Conservation (phyloP, 2,113 vertebrate species). For the Equus quagga region DNA sequence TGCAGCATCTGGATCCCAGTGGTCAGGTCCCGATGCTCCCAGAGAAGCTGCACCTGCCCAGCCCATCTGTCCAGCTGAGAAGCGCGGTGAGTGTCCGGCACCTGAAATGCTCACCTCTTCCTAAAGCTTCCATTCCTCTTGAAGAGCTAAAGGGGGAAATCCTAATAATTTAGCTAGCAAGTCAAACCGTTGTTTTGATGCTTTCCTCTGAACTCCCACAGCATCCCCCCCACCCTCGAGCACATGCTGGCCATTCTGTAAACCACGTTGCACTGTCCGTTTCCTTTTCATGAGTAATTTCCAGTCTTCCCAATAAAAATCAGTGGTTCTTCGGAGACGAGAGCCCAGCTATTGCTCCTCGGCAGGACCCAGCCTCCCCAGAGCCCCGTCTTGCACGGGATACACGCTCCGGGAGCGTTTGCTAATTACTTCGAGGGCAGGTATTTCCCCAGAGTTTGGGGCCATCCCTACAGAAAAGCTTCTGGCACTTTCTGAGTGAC, state of each 20-base stretch:
- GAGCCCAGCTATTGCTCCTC: not conserved
- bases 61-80: not conserved
- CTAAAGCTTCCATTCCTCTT: not conserved
- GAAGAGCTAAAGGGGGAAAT: not conserved
- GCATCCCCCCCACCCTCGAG: not conserved
- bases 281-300: no score
- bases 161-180: not conserved
- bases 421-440: not conserved
- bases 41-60: not conserved
- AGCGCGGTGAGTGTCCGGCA: not conserved
- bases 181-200: not conserved
- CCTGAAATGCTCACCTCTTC: not conserved
- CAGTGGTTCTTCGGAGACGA: not conserved
- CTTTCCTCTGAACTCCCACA: not conserved
- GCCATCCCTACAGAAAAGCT: not conserved
- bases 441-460: not conserved
- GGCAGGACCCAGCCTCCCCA: rapidly evolving
- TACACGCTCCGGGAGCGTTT: rapidly evolving
- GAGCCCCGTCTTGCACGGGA: rapidly evolving
- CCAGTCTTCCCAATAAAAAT: not conserved
- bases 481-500: not conserved
- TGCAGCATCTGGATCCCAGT: not conserved
- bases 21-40: rapidly evolving
- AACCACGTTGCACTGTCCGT: rapidly evolving
- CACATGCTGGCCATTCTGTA: rapidly evolving